phyloP scores from a whole-genome alignment of 2,888 invertebrate species.

The Drosophila cracens region DNA sequence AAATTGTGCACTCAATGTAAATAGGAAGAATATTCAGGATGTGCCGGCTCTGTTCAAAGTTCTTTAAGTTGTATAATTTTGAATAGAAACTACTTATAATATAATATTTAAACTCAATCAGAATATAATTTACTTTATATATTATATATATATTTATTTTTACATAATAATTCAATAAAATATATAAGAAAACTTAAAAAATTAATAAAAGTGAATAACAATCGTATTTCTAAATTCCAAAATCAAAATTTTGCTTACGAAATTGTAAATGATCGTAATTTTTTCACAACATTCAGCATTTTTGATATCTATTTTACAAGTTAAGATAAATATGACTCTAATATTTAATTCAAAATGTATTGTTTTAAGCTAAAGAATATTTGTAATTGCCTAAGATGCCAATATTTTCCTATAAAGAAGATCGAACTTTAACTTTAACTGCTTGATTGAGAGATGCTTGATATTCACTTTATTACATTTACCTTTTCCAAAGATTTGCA shows the following conservation, averaged over 20 bases:
- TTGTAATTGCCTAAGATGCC: background rate
- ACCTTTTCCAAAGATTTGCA: background rate
- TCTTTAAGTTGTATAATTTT: background rate
- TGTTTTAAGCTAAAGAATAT: background rate
- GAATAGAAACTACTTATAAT: background rate
- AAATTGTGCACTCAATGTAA: conserved; percentile 37
- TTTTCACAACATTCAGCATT: background rate
- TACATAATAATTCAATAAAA: background rate
- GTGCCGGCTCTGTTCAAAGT: background rate
- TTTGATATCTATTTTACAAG: background rate
- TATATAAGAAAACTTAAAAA: background rate
- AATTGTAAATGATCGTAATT: background rate
- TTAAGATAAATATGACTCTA: background rate
- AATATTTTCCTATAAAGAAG: background rate
- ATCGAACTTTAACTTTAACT: background rate
- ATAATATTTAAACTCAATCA: background rate
- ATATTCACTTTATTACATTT: background rate
- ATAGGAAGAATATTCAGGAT: background rate
- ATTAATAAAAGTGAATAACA: background rate
- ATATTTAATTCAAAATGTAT: background rate
- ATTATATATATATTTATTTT: background rate
- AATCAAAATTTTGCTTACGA: background rate
- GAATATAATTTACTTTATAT: background rate
- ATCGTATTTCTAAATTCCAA: background rate
- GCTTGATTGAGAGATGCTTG: background rate